phyloP scores from a whole-genome alignment of 2,797 vertebrate genomes.

The Enteromius thamalakanensis region DNA sequence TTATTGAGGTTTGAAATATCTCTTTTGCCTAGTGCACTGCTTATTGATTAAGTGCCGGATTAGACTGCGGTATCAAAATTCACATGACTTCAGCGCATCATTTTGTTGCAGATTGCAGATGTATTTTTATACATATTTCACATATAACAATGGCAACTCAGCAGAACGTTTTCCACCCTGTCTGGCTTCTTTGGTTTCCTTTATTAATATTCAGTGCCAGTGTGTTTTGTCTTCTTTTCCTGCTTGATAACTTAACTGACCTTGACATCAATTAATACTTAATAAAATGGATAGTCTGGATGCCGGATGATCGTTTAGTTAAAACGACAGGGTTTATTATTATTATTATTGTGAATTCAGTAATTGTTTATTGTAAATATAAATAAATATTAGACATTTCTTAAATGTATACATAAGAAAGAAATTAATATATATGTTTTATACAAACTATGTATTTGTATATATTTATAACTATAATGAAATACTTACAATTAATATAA shows the following conservation, averaged over 20 bases:
- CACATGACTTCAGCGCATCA: conserved; percentile 40
- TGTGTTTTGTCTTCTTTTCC: not conserved
- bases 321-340: not conserved
- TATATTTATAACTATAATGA: too few species aligned
- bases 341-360: not conserved
- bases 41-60: conserved; percentile 53
- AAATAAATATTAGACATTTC: not conserved
- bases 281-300: not conserved
- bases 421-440: not conserved
- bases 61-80: conserved; percentile 37
- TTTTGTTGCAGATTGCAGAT: conserved; percentile 23
- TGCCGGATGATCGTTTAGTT: not conserved
- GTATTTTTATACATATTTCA: not conserved
- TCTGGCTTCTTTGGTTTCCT: conserved; percentile 4
- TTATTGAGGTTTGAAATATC: conserved; percentile 30
- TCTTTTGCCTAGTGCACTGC: conserved; percentile 8
- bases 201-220: not conserved
- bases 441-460: not conserved
- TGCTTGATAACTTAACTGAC: not conserved
- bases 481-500: too few species aligned
- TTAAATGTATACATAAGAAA: not conserved
- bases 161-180: not conserved
- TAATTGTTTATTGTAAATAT: too few species aligned
- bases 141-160: conserved; percentile 7
- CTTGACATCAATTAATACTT: not conserved